phyloP scores from a whole-genome alignment of 2,113 vertebrate species.

The Dissostichus mawsoni region DNA sequence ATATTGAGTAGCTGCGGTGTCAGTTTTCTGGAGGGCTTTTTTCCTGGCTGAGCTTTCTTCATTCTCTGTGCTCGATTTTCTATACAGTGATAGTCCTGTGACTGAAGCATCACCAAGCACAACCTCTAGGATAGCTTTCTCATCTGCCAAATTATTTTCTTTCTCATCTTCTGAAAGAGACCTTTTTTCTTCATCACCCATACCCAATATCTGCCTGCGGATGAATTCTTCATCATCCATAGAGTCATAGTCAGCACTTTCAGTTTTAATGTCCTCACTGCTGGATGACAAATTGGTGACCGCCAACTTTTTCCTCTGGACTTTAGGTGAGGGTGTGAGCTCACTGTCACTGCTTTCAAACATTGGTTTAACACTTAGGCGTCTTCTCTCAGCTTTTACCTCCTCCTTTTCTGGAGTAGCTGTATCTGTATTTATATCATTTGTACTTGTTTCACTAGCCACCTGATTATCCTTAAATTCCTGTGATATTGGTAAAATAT shows the following conservation, averaged over 20 bases:
- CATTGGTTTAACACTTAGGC: conserved; percentile 82
- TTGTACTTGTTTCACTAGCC: conserved; percentile 66
- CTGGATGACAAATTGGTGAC: conserved; percentile 88
- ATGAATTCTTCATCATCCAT: conserved; percentile 96
- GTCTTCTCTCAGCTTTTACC: conserved; percentile 78
- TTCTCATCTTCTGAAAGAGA: conserved; percentile 91
- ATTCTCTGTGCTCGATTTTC: conserved; percentile 82
- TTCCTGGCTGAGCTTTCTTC: conserved; percentile 84
- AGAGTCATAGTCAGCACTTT: conserved; percentile 79
- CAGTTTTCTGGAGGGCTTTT: conserved; percentile 83
- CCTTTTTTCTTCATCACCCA: conserved; percentile 91
- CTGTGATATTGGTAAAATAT: conserved; percentile 80
- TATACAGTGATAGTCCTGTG: conserved; percentile 80
- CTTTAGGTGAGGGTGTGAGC: conserved; percentile 82
- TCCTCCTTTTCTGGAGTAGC: conserved; percentile 65
- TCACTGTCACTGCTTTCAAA: conserved; percentile 94
- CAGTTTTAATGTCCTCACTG: conserved; percentile 91
- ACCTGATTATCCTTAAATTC: conserved; percentile 78
- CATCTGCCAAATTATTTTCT: conserved; percentile 81
- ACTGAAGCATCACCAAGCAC: conserved; percentile 76
- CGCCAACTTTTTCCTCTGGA: conserved; percentile 84
- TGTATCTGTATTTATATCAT: conserved; percentile 70
- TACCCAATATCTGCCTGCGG: conserved; percentile 92
- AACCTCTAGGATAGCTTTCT: conserved; percentile 74
- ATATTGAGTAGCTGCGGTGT: conserved; percentile 84